phyloP scores from a whole-genome alignment of 2,888 invertebrate species.

The Plagiodera versicolora region DNA sequence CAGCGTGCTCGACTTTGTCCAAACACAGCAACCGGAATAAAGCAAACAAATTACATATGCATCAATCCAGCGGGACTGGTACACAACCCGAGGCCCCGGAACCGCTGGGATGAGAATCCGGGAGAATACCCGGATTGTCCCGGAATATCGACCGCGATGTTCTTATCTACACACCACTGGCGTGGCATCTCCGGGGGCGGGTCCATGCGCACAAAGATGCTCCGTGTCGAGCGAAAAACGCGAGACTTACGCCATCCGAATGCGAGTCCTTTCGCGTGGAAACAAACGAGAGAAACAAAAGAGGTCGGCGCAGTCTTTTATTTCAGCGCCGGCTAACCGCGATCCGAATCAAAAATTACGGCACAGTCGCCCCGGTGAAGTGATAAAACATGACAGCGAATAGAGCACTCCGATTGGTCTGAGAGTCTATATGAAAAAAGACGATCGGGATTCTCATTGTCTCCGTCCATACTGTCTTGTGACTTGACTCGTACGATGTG shows the following conservation, averaged over 20 bases:
- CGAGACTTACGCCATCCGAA: conserved; percentile 41
- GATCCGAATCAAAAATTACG: conserved; percentile 52
- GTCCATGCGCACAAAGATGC: conserved; percentile 47
- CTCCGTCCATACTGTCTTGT: conserved; percentile 44
- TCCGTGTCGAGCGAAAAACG: conserved; percentile 43
- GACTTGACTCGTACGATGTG: conserved; percentile 42
- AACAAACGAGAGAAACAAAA: conserved; percentile 39
- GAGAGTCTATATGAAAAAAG: conserved; percentile 50
- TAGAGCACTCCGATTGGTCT: conserved; percentile 52
- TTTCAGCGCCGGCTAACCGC: conserved; percentile 42
- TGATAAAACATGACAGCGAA: conserved; percentile 57
- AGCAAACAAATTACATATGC: conserved; percentile 50
- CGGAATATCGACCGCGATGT: conserved; percentile 52
- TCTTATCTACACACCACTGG: conserved; percentile 50
- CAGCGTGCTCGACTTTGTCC: conserved; percentile 38
- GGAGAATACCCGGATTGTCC: conserved; percentile 48
- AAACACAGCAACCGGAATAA: conserved; percentile 41
- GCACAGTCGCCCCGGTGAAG: conserved; percentile 53
- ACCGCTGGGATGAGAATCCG: conserved; percentile 40
- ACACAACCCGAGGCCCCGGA: conserved; percentile 38
- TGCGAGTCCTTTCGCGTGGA: conserved; percentile 33
- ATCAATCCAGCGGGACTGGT: conserved; percentile 45
- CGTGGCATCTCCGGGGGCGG: conserved; percentile 47
- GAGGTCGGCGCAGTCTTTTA: conserved; percentile 36
- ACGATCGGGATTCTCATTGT: conserved; percentile 51